A percentile compares a stretch with the other conserved stretches of the same genome.
These are phyloP conservation scores for Nineta flava DNA, from an alignment of 2,888 invertebrate species.

Conservation along the genomic window DNA sequence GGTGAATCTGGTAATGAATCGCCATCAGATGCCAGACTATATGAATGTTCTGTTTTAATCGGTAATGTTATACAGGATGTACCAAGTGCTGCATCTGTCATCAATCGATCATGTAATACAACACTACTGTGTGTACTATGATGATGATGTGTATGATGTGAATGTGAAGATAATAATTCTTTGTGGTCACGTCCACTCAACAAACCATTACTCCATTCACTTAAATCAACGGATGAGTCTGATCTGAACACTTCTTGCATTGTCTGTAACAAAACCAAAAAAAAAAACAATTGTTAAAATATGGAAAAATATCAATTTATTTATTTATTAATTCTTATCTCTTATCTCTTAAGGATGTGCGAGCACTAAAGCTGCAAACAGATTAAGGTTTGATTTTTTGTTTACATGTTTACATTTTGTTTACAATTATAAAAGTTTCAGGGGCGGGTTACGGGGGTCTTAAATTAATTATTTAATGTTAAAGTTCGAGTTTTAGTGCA, in stretches of 20 bases:
- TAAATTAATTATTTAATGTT: too few species aligned
- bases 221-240: constrained; percentile 30
- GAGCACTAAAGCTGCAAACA: too few species aligned
- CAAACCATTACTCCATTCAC: constrained; percentile 43
- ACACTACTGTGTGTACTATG: constrained; percentile 33
- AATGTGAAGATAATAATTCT: constrained; percentile 39
- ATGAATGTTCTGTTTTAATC: constrained; percentile 87
- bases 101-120: constrained; percentile 74
- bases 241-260: constrained; percentile 39
- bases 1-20: constrained; percentile 57
- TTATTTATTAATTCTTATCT: neutral
- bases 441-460: too few species aligned
- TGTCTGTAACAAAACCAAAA: constrained; percentile 32
- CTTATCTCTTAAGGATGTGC: too few species aligned
- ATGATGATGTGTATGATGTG: too few species aligned
- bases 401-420: too few species aligned
- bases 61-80: constrained; percentile 39
- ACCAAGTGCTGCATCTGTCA: constrained; percentile 75
- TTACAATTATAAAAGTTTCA: too few species aligned
- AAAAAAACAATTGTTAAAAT: neutral
- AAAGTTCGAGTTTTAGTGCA: too few species aligned
- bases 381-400: too few species aligned
- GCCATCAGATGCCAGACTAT: constrained; percentile 62
- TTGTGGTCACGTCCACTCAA: constrained; percentile 26
- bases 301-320: neutral